A percentile compares a stretch with the other conserved stretches of the same genome.
Conservation (phyloP, 2,113 vertebrate species). For the Genyomyrus donnyi region DNA sequence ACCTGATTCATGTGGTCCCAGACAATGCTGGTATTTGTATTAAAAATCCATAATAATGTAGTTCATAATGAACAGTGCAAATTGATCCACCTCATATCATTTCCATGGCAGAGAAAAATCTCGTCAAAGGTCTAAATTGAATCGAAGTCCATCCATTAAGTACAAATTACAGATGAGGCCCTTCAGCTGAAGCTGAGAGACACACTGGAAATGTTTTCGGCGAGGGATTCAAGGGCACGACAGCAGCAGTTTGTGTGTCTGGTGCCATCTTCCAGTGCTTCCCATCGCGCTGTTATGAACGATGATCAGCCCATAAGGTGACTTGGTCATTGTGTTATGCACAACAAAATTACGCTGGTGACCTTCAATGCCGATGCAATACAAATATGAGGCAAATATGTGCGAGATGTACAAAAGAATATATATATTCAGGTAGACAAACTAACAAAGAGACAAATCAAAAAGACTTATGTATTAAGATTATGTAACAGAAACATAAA, state of each 20-base stretch:
- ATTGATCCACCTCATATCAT: slow-evolving; percentile 11
- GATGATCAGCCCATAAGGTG: not conserved
- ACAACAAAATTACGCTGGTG: too few species aligned
- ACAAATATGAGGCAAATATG: not conserved
- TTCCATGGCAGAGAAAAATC: not conserved
- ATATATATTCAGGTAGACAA: not conserved
- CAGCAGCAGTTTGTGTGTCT: not conserved
- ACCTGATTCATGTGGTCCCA: not conserved
- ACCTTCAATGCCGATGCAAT: not conserved
- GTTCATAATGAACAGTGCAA: slow-evolving; percentile 9
- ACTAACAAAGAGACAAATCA: not conserved
- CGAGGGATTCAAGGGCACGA: not conserved
- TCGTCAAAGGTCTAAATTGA: not conserved
- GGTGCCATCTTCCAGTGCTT: not conserved
- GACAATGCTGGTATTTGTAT: not conserved
- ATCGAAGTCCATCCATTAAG: not conserved
- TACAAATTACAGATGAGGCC: not conserved
- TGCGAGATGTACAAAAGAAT: too few species aligned
- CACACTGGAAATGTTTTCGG: not conserved
- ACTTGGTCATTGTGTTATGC: too few species aligned
- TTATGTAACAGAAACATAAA: not conserved
- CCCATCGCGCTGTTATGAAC: not conserved
- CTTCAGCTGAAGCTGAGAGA: not conserved
- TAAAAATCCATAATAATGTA: slow-evolving; percentile 1
- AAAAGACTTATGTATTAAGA: not conserved